Percentiles rank a stretch among this genome's conserved stretches.
These are phyloP conservation scores for Sycobia sp. DNA, from an alignment of 1,140 invertebrate species.

Conservation along the genomic window DNA sequence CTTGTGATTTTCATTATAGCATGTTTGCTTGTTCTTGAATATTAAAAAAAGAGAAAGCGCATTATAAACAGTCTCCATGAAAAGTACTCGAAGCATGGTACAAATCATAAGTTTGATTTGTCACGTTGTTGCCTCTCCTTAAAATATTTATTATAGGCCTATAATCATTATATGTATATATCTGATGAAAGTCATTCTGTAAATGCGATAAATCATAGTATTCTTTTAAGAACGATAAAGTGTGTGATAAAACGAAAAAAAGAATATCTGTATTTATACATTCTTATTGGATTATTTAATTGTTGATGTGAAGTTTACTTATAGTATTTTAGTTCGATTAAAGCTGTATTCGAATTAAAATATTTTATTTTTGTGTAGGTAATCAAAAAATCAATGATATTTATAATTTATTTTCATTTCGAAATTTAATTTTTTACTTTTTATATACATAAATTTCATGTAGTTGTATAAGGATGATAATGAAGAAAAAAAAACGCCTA, in stretches of 20 bases:
- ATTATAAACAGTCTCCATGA: too few relatives aligned
- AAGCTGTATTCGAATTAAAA: not conserved
- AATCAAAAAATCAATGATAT: not conserved
- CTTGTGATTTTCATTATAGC: constrained; percentile 5
- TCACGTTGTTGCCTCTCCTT: constrained; percentile 31
- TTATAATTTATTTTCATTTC: not conserved
- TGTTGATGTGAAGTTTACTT: constrained; percentile 1
- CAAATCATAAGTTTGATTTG: constrained; percentile 9
- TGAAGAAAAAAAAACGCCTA: not conserved
- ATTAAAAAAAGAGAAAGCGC: not conserved
- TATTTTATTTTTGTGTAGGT: not conserved
- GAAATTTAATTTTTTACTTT: constrained; percentile 29
- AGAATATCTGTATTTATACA: not conserved
- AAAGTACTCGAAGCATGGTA: not conserved
- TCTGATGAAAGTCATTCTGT: constrained; percentile 23
- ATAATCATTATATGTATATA: constrained; percentile 15
- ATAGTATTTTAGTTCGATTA: constrained; percentile 1
- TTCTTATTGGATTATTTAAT: not conserved
- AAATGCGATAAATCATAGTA: constrained; percentile 29
- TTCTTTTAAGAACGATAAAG: constrained; percentile 24
- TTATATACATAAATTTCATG: constrained; percentile 15
- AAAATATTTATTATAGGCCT: constrained; percentile 21
- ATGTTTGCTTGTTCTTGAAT: constrained; percentile 11
- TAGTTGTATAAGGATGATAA: constrained; percentile 4
- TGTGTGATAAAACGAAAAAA: constrained; percentile 30